Base-by-base conservation (phyloP, 2,888 invertebrate genomes). In the Orthosia incerta region DNA sequence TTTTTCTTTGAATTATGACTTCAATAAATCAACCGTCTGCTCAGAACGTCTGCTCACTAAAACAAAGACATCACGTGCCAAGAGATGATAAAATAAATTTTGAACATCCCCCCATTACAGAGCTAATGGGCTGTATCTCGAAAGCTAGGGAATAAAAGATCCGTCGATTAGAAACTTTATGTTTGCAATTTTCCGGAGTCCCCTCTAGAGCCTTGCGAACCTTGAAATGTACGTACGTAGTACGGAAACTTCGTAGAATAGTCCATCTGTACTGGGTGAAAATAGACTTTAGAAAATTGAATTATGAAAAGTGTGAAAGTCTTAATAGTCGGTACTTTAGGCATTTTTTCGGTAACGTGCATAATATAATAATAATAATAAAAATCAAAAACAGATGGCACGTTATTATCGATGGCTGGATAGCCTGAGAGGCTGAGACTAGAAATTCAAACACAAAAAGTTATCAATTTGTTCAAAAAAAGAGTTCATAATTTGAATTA, bases 91-190 rank as follows among this genome's bases (percentile, higher is more conserved):
- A 95, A 96, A 96, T 95, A 96, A 96, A 96, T 95, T 95, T 93
- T 88, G 92, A 94, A 94, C 94, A 93, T 94, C 94, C 93, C 90
- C 64, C 96, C 95, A 95, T 95, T 96, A 95, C 95, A 89, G 90
- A 93, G 95, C 95, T 96, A 96, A 96, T 96, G 96, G 96, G 93
- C 95, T 95, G 95, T 95, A 95, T 95, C 96, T 95, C 89, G 91
- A 93, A 92, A 93, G 94, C 93, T 92, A 90, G 93, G 93, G 95
- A 95, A 95, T 95, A 96, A 96, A 95, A 96, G 95, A 95, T 95
- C 93, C 94, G 95, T 95, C 96, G 96, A 96, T 96, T 95, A 96
- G 93, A 96, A 96, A 96, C 93, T 96, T 96, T 96, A 96, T 96
- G 96, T 94, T 95, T 95, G 95, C 95, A 95, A 95, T 95, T 94